phyloP scores from a whole-genome alignment of 2,797 vertebrate genomes.

The Etheostoma nigrum region DNA sequence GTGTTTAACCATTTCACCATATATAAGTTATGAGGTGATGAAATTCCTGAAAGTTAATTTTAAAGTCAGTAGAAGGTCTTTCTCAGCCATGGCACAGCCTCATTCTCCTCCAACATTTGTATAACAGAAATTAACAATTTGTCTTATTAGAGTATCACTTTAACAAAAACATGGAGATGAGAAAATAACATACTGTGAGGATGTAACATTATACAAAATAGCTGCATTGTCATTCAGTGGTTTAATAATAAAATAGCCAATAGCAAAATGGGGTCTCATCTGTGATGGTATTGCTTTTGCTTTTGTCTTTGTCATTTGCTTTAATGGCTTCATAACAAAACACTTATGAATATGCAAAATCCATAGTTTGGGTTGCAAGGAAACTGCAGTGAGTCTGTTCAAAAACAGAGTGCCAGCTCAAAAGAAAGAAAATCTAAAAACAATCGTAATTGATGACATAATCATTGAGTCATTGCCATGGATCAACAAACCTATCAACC shows the following conservation, averaged over 20 bases:
- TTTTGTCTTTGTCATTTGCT: conserved; percentile 5
- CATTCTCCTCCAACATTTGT: background rate
- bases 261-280: background rate
- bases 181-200: background rate
- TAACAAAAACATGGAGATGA: background rate
- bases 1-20: background rate
- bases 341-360: background rate
- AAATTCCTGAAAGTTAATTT: background rate
- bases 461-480: conserved; percentile 17
- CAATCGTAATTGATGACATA: background rate
- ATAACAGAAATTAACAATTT: background rate
- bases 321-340: conserved; percentile 10
- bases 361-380: background rate
- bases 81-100: background rate
- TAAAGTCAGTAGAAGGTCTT: background rate
- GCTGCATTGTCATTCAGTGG: background rate
- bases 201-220: background rate
- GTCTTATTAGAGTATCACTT: background rate
- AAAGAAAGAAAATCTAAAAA: conserved; percentile 1
- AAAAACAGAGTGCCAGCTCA: background rate
- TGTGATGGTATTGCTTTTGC: background rate
- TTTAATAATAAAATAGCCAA: conserved; percentile 9
- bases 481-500: conserved; percentile 9
- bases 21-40: background rate
- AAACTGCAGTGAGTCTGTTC: background rate